Conservation (phyloP, 2,888 invertebrate species). For the Auanema sp. region DNA sequence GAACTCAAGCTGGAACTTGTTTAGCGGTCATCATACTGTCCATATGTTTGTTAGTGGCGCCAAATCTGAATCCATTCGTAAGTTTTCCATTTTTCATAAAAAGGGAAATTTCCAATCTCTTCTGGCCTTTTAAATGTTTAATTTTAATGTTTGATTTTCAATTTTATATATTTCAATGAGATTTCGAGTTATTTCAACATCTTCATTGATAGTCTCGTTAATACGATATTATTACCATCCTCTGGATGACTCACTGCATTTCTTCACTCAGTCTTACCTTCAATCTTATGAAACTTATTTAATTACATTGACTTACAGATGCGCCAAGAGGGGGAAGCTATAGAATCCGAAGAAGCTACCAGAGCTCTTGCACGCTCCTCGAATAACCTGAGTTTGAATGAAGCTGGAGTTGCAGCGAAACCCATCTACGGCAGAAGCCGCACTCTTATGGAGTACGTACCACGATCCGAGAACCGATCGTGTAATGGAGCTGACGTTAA, state of each 20-base stretch:
- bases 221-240: too few species aligned
- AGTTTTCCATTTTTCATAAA: conserved; percentile 1
- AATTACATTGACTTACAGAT: neutral
- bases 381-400: conserved; percentile 16
- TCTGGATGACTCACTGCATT: too few species aligned
- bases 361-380: conserved; percentile 12
- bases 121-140: too few species aligned
- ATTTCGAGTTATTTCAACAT: too few species aligned
- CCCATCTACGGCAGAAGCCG: conserved; percentile 11
- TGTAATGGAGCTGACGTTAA: too few species aligned
- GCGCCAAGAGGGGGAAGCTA: conserved; percentile 10
- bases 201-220: too few species aligned
- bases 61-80: conserved; percentile 52
- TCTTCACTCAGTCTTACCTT: too few species aligned
- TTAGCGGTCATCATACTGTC: conserved; percentile 61
- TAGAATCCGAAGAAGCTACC: conserved; percentile 19
- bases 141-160: too few species aligned
- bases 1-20: conserved; percentile 61
- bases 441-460: conserved; percentile 14
- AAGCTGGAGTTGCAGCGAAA: conserved; percentile 1
- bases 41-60: conserved; percentile 60
- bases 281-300: too few species aligned
- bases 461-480: too few species aligned
- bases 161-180: too few species aligned
- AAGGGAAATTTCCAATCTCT: too few species aligned